Evolutionary conservation across 2,113 vertebrate species (phyloP), one percentile per base, ranked within the genome.

Genomic region (Eulemur macaco): DNA sequence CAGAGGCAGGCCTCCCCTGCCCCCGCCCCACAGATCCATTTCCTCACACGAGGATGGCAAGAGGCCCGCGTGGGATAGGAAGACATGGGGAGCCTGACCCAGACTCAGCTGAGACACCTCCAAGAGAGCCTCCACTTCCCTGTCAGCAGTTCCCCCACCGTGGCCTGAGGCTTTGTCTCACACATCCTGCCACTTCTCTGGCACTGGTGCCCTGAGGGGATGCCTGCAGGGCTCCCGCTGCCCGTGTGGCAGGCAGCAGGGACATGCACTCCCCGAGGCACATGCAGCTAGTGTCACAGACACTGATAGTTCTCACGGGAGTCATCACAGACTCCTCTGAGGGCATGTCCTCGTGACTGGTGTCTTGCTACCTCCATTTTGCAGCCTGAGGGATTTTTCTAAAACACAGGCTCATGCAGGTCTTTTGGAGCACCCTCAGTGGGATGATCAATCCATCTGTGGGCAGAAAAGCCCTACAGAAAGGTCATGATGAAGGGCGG

Each of bases 191-290:
- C 31, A 1, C 0, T 15, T 17, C 27, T 54, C 63, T 47, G 42
- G 23, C 56, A 31, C 1, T n/a, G 0, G 0, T 31, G 21, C 56
- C 64, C 73, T 31, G 18, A 10, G 17, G 47, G 20, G 21, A 52
- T 56, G 14, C 8, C 37, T 25, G 5, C 42, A 87, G 23, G 1
- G 42, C 42, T 42, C 42, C 42, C 42, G 42, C 56, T 29, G 29
- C 2, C 20, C 73, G 17, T 25, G n/a, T n/a, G n/a, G 37, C 0
- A 0, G 45, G 45, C 34, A 7, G 45, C 1, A 8, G 1, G 20
- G 73, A 42, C 20, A 8, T 0, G 45, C 4, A 3, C 31, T 31
- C 92, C 29, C 1, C 1, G 14, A 90, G 47, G 23, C 37, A 82
- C 88, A 21, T 21, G 50, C 10, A 42, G 45, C 74, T 1, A 1